Base-by-base conservation (phyloP, 2,797 vertebrate species). In the Florisuga fusca region DNA sequence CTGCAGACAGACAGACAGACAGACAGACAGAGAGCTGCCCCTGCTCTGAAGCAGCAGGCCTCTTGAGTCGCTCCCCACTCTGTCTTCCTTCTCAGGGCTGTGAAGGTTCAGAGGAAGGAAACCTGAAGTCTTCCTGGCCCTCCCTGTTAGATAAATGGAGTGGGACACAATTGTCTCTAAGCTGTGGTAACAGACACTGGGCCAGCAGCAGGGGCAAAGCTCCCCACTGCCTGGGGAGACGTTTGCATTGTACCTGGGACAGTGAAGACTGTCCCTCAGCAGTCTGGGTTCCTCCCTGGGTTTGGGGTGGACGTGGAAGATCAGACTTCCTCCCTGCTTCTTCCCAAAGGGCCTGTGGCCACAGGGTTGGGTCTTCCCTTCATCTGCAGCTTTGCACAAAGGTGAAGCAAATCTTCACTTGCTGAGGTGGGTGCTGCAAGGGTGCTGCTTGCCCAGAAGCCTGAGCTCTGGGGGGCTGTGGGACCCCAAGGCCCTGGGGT, bases 401-500 rank as follows among this genome's bases (percentile, higher is more conserved):
- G n/a, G 15, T 43, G 63, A 26, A 55, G 62, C 59, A 27, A 2
- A 10, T 29, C 33, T 36, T 78, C 22, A n/a, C 71, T 45, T 15
- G 41, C 58, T 3, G 1, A 26, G 36, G 29, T 72, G 63, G 51
- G 61, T 86, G 53, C 62, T 7, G 20, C 0, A 19, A 4, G 23
- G 48, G 19, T 16, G 55, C 59, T 80, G 45, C 31, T 15, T 7
- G 18, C 25, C 17, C 1, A 2, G 2, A 16, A 26, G 59, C 58
- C 33, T 3, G 45, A 46, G 36, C 25, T 31, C 36, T 21, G 48
- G 55, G 22, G 25, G 15, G 55, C 55, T 8, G 7, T 1, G 48
- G 41, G n/a, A 10, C 26, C 31, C 20, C 0, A 4, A 76, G 36
- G 4, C 43, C n/a, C 0, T 1, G 3, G 12, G 10, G 25, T 41